Evolutionary conservation across 2,797 vertebrate species (phyloP).

Genomic region (Epinephelus coioides): DNA sequence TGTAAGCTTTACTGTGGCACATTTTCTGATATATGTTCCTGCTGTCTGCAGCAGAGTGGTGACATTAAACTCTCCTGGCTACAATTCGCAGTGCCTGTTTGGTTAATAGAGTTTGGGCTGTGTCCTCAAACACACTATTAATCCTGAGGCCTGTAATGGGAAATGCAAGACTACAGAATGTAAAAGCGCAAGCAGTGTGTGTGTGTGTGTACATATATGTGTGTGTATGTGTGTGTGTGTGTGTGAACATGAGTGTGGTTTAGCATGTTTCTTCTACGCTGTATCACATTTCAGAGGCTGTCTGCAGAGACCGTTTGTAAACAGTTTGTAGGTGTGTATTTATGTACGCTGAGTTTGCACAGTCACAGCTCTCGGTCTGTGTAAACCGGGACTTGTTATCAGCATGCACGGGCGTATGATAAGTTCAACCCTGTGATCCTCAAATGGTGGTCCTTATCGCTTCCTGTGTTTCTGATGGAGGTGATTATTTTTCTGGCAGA

Average conservation of each 20-base stretch:
- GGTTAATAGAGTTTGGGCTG: conserved; percentile 61
- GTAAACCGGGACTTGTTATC: conserved; percentile 39
- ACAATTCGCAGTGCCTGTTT: conserved; percentile 46
- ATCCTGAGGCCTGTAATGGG: conserved; percentile 47
- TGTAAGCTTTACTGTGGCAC: conserved; percentile 19
- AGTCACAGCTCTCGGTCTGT: conserved; percentile 16
- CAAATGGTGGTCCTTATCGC: conserved; percentile 69
- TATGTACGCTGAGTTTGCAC: conserved; percentile 39
- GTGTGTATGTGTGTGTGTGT: conserved; percentile 10
- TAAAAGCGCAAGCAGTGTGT: conserved; percentile 21
- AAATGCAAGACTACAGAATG: conserved; percentile 42
- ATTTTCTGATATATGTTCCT: conserved; percentile 39
- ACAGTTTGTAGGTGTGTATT: conserved; percentile 62
- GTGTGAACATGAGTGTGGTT: conserved; percentile 11
- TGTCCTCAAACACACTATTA: conserved; percentile 69
- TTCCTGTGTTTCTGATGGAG: conserved; percentile 75
- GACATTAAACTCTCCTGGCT: conserved; percentile 67
- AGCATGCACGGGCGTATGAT: conserved; percentile 21
- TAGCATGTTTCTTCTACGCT: conserved; percentile 8
- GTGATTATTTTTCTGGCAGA: conserved; percentile 67
- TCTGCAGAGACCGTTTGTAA: conserved; percentile 48
- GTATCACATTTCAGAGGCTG: conserved; percentile 33
- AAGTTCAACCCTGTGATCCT: conserved; percentile 70
- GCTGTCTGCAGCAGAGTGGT: conserved; percentile 39
- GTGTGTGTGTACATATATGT: background rate